These are phyloP conservation scores for Hirtodrosophila trivittata DNA, from an alignment of 2,888 invertebrate genomes.

Conservation along the genomic window DNA sequence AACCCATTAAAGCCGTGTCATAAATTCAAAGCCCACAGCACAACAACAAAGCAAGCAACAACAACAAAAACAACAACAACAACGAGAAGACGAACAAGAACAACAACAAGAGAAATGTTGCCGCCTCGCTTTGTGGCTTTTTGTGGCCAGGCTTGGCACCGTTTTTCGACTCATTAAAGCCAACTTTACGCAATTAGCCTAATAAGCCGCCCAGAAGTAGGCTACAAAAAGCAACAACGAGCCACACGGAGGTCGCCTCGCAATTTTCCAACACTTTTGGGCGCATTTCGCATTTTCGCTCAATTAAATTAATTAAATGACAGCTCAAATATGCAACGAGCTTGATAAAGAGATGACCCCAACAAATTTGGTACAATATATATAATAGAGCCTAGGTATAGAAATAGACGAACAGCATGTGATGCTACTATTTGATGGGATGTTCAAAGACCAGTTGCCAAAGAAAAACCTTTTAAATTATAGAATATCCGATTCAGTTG, in stretches of 20 bases:
- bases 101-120: constrained; percentile 34
- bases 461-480: no score
- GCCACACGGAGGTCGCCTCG: constrained; percentile 23
- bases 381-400: constrained; percentile 10
- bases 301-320: constrained; percentile 72
- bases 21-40: constrained; percentile 69
- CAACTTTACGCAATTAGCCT: constrained; percentile 78
- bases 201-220: constrained; percentile 65
- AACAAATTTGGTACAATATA: constrained; percentile 17
- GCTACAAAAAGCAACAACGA: constrained; percentile 32
- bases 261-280: constrained; percentile 59
- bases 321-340: constrained; percentile 55
- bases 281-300: constrained; percentile 68
- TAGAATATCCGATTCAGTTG: no score
- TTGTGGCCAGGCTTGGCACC: constrained; percentile 65
- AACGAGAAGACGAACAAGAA: constrained; percentile 31
- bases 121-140: constrained; percentile 57
- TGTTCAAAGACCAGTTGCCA: no score
- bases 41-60: constrained; percentile 43
- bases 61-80: constrained; percentile 17
- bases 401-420: neutral
- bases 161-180: constrained; percentile 76
- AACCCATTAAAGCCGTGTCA: constrained; percentile 77
- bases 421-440: no score
- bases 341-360: constrained; percentile 32